Evolutionary conservation across 1,140 invertebrate genomes (phyloP), one percentile per base, ranked within the genome.

Genomic region (Atta colombica): DNA sequence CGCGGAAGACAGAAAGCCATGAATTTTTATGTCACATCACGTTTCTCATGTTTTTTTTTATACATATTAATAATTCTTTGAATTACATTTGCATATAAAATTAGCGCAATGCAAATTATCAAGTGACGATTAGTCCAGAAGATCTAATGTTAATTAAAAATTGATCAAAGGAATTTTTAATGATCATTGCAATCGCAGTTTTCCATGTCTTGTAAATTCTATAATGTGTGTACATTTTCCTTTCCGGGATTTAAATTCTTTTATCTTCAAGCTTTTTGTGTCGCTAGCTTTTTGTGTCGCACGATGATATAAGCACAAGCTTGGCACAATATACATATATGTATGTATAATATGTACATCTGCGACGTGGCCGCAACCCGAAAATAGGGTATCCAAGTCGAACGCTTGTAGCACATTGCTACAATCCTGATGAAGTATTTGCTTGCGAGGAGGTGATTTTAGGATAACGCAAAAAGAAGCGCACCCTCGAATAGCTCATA

Each of bases 351-450:
- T 58, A 66, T 14, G n/a, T 72, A 10, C 51, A 68, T 74, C 10
- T 35, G 18, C 14, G 39, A 45, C 68, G 14, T n/a, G 21, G 12
- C 14, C 60, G 39, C 18, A 31, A 75, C 28, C 69, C 55, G 55
- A 75, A 84, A 84, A 84, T 84, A 84, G 80, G 18, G 14, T 87
- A 86, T 68, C 39, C 61, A 51, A 68, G 87, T 68, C 39, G 82
- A 81, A 86, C 53, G 89, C 87, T 81, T 92, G 90, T 91, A 93
- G 77, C 87, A 28, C 85, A 81, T 86, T 94, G 92, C 92, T 94
- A 94, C 93, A 87, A 94, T 91, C 93, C 94, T 94, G 93, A 93
- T 94, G 92, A 92, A 88, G 80, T 85, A 93, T 93, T 93, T 92
- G 90, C 89, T 88, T 91, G 86, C 86, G 89, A 94, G 92, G 92